Conservation (phyloP, 92 coral and sea anemone species). For the Siderastrea siderea region DNA sequence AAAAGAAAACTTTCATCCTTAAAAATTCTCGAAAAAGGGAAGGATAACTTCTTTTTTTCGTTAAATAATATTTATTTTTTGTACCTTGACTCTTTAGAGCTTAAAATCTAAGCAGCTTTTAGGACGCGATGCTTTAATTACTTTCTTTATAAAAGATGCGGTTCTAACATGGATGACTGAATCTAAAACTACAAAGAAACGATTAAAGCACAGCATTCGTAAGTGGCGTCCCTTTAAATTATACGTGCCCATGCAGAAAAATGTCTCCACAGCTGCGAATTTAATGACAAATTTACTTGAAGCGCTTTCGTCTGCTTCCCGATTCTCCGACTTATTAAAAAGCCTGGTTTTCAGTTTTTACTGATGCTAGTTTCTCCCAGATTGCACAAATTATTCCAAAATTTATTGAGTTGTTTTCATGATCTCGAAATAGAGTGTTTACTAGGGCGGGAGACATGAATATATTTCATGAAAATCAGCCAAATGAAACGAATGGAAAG, state of each 20-base stretch:
- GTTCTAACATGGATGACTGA: not conserved
- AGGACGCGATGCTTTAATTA: not conserved
- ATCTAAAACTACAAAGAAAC: not conserved
- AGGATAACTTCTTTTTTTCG: not conserved
- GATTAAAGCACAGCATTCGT: not conserved
- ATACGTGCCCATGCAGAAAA: constrained; percentile 2
- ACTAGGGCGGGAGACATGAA: not conserved
- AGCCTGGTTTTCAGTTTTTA: not conserved
- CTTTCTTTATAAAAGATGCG: not conserved
- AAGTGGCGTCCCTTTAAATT: not conserved
- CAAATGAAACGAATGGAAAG: not conserved
- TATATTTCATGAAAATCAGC: not conserved
- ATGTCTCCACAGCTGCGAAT: not conserved
- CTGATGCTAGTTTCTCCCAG: not conserved
- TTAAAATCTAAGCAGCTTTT: not conserved
- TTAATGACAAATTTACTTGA: not conserved
- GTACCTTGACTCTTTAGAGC: no score
- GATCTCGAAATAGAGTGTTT: not conserved
- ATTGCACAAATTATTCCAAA: not conserved
- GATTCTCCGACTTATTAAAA: no score
- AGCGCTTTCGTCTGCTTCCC: not conserved
- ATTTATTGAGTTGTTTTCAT: not conserved
- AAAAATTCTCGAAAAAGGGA: not conserved
- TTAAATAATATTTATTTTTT: no score
- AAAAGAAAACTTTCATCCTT: not conserved